phyloP scores from a whole-genome alignment of 1,140 invertebrate species.

The Diploscapter pachys region DNA sequence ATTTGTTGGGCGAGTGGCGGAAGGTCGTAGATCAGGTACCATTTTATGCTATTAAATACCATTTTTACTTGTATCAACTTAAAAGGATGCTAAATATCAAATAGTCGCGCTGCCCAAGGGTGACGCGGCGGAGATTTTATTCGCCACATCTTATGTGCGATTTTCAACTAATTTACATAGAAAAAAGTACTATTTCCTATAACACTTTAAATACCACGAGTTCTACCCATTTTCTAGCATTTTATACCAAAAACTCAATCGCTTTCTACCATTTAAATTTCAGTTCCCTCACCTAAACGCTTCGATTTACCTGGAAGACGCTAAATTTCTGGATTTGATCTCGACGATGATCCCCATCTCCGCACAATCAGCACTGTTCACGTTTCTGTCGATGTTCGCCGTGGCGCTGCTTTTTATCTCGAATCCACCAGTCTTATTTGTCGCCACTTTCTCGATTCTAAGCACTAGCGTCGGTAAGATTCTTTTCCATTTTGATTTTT shows the following conservation, averaged over 20 bases:
- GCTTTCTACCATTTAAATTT: slow-evolving; percentile 10
- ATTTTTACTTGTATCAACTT: too few species aligned
- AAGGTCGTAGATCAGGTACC: slow-evolving; percentile 47
- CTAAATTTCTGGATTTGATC: slow-evolving; percentile 56
- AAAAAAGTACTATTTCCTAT: too few species aligned
- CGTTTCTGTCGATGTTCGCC: slow-evolving; percentile 52
- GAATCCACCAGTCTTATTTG: slow-evolving; percentile 46
- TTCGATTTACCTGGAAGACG: slow-evolving; percentile 49
- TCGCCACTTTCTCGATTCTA: slow-evolving; percentile 54
- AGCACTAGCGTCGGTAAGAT: slow-evolving; percentile 50
- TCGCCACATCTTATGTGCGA: too few species aligned
- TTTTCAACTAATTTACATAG: too few species aligned
- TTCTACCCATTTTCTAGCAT: too few species aligned
- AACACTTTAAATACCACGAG: too few species aligned
- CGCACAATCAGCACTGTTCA: slow-evolving; percentile 46
- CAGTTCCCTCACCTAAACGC: slow-evolving; percentile 53
- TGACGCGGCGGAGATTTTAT: too few species aligned
- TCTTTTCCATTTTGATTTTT: neutral
- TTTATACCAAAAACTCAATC: too few species aligned
- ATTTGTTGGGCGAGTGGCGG: slow-evolving; percentile 51
- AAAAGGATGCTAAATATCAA: neutral
- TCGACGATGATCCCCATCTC: slow-evolving; percentile 48
- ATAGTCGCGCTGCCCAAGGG: neutral
- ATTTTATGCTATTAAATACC: neutral
- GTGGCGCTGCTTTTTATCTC: slow-evolving; percentile 54